Evolutionary conservation across 2,113 vertebrate species (phyloP).

Genomic region (Todiramphus saurophagus): DNA sequence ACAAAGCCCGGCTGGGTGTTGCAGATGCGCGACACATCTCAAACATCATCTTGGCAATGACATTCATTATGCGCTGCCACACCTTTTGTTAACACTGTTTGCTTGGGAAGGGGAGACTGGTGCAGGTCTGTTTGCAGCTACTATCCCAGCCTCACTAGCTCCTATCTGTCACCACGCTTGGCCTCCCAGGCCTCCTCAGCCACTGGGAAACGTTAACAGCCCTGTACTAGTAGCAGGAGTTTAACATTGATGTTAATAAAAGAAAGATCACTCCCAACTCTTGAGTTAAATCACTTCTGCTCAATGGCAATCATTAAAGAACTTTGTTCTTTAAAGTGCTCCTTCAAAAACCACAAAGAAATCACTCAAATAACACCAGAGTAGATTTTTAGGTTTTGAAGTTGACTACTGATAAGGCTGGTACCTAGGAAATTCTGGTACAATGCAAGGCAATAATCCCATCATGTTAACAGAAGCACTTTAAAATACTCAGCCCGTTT

Average conservation of each 20-base stretch:
- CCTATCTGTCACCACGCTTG: background rate
- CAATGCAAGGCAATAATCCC: conserved; percentile 37
- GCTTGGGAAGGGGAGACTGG: background rate
- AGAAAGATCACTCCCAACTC: background rate
- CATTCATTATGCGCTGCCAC: background rate
- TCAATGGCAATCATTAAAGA: conserved; percentile 24
- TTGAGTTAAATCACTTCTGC: conserved; percentile 45
- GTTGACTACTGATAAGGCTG: conserved; percentile 65
- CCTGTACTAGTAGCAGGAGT: background rate
- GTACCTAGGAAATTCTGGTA: conserved; percentile 46
- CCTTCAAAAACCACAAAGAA: conserved; percentile 73
- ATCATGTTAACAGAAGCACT: conserved; percentile 61
- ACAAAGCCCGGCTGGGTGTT: background rate
- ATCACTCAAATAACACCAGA: conserved; percentile 55
- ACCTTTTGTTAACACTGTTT: background rate
- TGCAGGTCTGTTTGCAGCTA: background rate
- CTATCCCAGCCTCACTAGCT: background rate
- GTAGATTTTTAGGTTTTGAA: conserved; percentile 67
- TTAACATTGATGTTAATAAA: background rate
- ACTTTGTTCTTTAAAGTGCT: conserved; percentile 64
- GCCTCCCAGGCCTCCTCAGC: background rate
- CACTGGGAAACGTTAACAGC: background rate
- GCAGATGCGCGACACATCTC: accelerated
- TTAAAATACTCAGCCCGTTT: background rate
- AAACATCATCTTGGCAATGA: background rate